Evolutionary conservation across 1,140 invertebrate species (phyloP).

Genomic region (Fopius arisanus): DNA sequence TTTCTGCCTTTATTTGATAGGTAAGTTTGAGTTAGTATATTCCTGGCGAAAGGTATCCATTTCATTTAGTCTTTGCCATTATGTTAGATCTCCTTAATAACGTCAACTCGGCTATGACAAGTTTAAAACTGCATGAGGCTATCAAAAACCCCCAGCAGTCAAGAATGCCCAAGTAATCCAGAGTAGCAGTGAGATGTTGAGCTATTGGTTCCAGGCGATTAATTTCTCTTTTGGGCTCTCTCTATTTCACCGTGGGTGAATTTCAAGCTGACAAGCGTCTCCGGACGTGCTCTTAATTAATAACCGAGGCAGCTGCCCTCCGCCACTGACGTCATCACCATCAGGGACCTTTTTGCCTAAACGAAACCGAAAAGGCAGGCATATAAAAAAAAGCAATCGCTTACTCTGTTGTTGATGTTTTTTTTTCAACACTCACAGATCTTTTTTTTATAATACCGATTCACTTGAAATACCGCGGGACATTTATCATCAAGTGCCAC

Average conservation of each 20-base stretch:
- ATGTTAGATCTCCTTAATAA: slow-evolving; percentile 27
- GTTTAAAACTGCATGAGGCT: neutral
- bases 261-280: slow-evolving; percentile 47
- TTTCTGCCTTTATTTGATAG: slow-evolving; percentile 34
- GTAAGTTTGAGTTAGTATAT: slow-evolving; percentile 47
- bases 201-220: slow-evolving; percentile 52
- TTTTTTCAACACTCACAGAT: neutral
- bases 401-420: neutral
- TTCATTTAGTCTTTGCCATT: slow-evolving; percentile 32
- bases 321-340: slow-evolving; percentile 56
- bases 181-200: slow-evolving; percentile 36
- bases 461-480: neutral
- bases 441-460: neutral
- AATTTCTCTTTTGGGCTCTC: slow-evolving; percentile 43
- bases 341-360: slow-evolving; percentile 41
- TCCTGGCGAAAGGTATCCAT: slow-evolving; percentile 51
- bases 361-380: slow-evolving; percentile 2
- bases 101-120: neutral
- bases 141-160: slow-evolving; percentile 9
- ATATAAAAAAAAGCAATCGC: neutral
- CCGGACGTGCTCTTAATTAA: slow-evolving; percentile 59
- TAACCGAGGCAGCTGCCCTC: slow-evolving; percentile 56
- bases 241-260: slow-evolving; percentile 46
- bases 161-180: neutral
- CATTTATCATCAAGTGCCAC: slow-evolving; percentile 17